These are phyloP conservation scores for Epizoanthus rinbou DNA, from an alignment of 92 coral and sea anemone genomes.

Conservation along the genomic window DNA sequence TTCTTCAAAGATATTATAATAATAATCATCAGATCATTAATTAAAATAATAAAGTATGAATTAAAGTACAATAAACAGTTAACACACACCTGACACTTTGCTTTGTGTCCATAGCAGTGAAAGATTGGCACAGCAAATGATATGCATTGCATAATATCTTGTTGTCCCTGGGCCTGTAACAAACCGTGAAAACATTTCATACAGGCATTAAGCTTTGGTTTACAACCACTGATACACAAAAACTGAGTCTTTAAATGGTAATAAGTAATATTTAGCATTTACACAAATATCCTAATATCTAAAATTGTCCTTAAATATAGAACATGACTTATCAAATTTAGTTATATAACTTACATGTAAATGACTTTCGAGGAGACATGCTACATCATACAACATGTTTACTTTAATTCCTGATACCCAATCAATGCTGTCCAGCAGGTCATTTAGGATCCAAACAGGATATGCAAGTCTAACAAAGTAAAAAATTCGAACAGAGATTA, in stretches of 20 bases:
- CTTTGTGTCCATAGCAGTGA: constrained; percentile 44
- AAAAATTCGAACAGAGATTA: no score
- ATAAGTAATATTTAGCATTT: no score
- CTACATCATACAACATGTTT: constrained; percentile 39
- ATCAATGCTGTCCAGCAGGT: constrained; percentile 23
- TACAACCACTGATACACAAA: no score
- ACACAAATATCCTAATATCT: no score
- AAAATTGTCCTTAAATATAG: background rate
- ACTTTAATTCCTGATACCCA: constrained; percentile 18
- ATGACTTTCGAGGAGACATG: constrained; percentile 44
- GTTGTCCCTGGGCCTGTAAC: constrained; percentile 29
- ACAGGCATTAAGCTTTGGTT: no score
- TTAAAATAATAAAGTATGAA: no score
- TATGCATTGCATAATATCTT: background rate
- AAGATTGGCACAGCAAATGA: constrained; percentile 26
- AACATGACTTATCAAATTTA: no score
- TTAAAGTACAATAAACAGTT: no score
- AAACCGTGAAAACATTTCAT: background rate
- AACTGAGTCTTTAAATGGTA: no score
- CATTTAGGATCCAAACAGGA: constrained; percentile 46
- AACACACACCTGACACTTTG: constrained; percentile 28
- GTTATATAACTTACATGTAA: constrained; percentile 15
- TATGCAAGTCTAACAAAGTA: constrained; percentile 37
- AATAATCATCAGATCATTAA: no score
- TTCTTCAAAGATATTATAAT: no score